A percentile compares a stretch with the other conserved stretches of the same genome.
These are phyloP conservation scores for Caenorhabditis drosophilae DNA, from an alignment of 2,888 invertebrate species.

Conservation along the genomic window DNA sequence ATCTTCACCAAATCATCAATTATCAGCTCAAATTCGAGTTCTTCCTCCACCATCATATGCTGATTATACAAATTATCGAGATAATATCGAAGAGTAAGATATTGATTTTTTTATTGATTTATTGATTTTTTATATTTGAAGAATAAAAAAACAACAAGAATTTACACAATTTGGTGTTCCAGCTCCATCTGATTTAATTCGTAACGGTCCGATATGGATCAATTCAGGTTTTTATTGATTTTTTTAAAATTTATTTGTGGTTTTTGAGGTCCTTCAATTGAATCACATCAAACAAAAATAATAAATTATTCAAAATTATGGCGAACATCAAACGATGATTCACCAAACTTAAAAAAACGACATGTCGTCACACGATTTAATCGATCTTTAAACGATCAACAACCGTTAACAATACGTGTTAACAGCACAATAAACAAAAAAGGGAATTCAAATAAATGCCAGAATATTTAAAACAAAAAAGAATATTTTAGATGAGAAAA, in stretches of 20 bases:
- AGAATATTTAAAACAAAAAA: background rate
- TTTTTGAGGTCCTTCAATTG: background rate
- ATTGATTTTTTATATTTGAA: too few relatives aligned
- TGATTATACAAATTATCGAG: background rate
- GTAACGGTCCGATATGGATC: constrained; percentile 1
- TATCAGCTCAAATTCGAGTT: background rate
- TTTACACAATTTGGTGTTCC: background rate
- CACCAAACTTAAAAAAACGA: background rate
- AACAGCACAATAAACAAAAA: background rate
- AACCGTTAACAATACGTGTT: constrained; percentile 1
- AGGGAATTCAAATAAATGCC: background rate
- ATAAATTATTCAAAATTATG: background rate
- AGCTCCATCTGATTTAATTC: background rate
- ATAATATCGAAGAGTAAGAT: background rate
- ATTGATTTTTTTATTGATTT: too few relatives aligned
- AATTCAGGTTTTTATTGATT: constrained; percentile 2
- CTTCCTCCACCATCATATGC: constrained; percentile 5
- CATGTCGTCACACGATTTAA: constrained; percentile 4
- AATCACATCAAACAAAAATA: too few relatives aligned
- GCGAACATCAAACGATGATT: background rate
- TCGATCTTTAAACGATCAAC: background rate
- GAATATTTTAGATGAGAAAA: background rate
- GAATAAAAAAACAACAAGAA: too few relatives aligned
- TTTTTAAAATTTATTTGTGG: background rate
- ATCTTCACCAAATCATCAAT: background rate